Conservation (phyloP, 2,888 invertebrate genomes). For the Apamea anceps region DNA sequence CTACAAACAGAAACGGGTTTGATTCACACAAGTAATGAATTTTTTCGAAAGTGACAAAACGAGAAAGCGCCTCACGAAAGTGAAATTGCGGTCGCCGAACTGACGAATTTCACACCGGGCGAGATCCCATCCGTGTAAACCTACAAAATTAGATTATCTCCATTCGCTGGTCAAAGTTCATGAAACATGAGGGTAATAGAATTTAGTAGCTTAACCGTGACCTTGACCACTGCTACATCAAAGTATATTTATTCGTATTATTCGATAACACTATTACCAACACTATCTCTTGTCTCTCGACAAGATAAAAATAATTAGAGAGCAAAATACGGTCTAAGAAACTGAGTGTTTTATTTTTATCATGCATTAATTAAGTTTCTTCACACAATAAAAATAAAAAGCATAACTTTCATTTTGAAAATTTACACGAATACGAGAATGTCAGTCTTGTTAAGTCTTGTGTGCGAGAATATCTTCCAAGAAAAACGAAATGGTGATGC, state of each 20-base stretch:
- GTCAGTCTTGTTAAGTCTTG: neutral
- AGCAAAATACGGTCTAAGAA: neutral
- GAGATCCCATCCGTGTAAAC: slow-evolving; percentile 67
- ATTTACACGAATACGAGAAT: neutral
- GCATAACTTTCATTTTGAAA: neutral
- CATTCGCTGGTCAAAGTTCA: slow-evolving; percentile 51
- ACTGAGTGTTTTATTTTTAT: neutral
- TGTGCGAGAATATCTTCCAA: slow-evolving; percentile 32
- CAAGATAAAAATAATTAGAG: neutral
- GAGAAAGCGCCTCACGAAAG: slow-evolving; percentile 85
- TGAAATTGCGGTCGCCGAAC: slow-evolving; percentile 84
- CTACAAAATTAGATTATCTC: slow-evolving; percentile 68
- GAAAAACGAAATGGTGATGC: neutral
- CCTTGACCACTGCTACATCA: slow-evolving; percentile 69
- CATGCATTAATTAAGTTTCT: neutral
- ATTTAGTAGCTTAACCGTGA: slow-evolving; percentile 70
- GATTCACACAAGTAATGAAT: slow-evolving; percentile 76
- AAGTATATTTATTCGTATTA: neutral
- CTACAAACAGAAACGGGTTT: slow-evolving; percentile 76
- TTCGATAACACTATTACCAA: neutral
- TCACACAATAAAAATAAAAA: neutral
- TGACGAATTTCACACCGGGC: slow-evolving; percentile 83
- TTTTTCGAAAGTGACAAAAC: slow-evolving; percentile 85
- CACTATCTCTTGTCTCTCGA: neutral
- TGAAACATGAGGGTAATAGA: slow-evolving; percentile 47